Conservation (phyloP, 2,888 invertebrate species). For the Ormyrus thymus region DNA sequence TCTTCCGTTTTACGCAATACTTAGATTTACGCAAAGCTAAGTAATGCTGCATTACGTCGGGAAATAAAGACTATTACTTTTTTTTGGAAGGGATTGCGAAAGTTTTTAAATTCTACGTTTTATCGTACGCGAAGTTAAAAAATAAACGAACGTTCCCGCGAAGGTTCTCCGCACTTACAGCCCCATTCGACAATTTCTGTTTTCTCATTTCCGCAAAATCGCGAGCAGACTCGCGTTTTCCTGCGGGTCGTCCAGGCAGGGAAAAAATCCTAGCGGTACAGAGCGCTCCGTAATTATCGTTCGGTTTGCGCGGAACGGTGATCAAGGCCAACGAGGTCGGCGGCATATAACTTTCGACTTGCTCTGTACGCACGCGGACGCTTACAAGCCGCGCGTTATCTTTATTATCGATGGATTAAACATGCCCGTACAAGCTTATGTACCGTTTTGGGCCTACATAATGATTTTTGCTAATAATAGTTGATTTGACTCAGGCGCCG, state of each 20-base stretch:
- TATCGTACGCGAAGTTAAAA: too few species aligned
- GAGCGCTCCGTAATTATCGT: conserved; percentile 62
- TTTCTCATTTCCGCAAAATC: conserved; percentile 3
- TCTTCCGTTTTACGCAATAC: too few species aligned
- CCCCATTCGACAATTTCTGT: background rate
- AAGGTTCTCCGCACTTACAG: too few species aligned
- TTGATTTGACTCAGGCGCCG: too few species aligned
- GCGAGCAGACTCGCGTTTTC: background rate
- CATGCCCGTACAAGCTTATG: background rate
- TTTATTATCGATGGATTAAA: conserved; percentile 32
- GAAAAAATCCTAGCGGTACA: conserved; percentile 46
- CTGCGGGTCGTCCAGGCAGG: background rate
- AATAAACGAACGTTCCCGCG: too few species aligned
- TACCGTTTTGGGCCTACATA: too few species aligned
- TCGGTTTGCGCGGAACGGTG: conserved; percentile 57
- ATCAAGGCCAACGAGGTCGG: conserved; percentile 64
- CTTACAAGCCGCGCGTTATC: conserved; percentile 6
- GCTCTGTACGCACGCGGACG: background rate
- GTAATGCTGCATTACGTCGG: too few species aligned
- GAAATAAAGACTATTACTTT: too few species aligned
- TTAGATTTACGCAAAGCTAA: too few species aligned
- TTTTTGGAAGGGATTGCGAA: too few species aligned
- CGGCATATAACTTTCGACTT: conserved; percentile 43
- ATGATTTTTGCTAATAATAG: too few species aligned
- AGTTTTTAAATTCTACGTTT: too few species aligned